Base-by-base conservation (phyloP, 1,140 invertebrate genomes). In the Eumaeus atala region DNA sequence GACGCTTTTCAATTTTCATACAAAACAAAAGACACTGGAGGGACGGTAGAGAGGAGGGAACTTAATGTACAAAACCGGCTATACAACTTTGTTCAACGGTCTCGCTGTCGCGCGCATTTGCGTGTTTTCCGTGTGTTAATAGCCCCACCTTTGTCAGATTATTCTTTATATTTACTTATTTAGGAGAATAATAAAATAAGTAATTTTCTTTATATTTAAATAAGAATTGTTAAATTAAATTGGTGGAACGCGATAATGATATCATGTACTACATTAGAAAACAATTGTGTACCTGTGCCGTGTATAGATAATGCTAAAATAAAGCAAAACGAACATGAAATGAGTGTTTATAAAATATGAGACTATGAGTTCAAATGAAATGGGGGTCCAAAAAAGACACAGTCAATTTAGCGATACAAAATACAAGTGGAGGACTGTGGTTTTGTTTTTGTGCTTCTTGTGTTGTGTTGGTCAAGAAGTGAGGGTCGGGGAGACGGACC, bases 371-470 rank as follows among this genome's bases (percentile, higher is more conserved):
- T 73, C 58, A 61, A 74, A 80, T 67, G 72, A 81, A 51, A 87
- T 77, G 77, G 80, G 77, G 47, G 64, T 87, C 44, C 78, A 77
- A 57, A 87, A 87, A 60, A 81, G 80, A 72, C 84, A 88, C 62
- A 87, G 84, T 64, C 83, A 87, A 61, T 88, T 87, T 63, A 77
- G 87, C 71, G 78, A 88, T 69, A 87, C 87, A 12, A 88, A 87
- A 65, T 82, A 87, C 55, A 88, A 88, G 76, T 88, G 87, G 86
- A 77, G 86, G 86, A 88, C 87, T 38, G 65, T 79, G 59, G 55
- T 79, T 8, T 61, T 80, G 48, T 47, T 75, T 54, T 58, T 72
- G 61, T 75, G 61, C 69, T 69, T 61, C 60, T 54, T 72, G 59
- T 69, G 61, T 55, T 76, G 76, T 74, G 65, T 65, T 55, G 74